Percentiles rank a stretch among this genome's conserved stretches.
Evolutionary conservation across 2,113 vertebrate genomes (phyloP).

Genomic region (human): GRCh38 chr5:91603501-91604000

Average conservation of each 20-base stretch:
- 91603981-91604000: background rate
- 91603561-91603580: no score
- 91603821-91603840: background rate
- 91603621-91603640: no score
- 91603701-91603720: no score
- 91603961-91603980: background rate
- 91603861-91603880: background rate
- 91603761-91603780: background rate
- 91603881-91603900: background rate
- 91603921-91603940: background rate
- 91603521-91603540: no score
- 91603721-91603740: no score
- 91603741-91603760: background rate
- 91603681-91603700: no score
- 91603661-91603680: no score
- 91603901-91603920: background rate
- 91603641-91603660: no score
- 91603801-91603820: background rate
- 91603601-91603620: no score
- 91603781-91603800: background rate
- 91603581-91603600: no score
- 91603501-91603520: no score
- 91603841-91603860: background rate
- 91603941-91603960: background rate
- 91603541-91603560: no score